These are phyloP conservation scores for Benthochromis sp. DNA, from an alignment of 2,113 vertebrate species.

Conservation along the genomic window DNA sequence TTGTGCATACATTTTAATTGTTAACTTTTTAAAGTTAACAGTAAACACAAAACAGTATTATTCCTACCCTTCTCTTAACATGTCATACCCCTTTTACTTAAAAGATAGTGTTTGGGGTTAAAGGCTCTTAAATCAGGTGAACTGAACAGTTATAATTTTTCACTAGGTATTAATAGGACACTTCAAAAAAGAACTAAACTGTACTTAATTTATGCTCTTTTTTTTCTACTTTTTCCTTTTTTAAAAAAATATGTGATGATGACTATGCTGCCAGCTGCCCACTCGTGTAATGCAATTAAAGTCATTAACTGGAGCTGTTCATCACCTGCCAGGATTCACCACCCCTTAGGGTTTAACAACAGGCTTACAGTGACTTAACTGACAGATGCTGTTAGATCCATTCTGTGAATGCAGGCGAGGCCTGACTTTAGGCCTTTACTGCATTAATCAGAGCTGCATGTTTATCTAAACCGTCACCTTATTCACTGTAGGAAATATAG, in stretches of 20 bases:
- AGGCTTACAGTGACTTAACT: slow-evolving; percentile 14
- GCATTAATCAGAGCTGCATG: slow-evolving; percentile 11
- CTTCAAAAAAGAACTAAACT: neutral
- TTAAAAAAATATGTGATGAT: fast-evolving
- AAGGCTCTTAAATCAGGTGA: neutral
- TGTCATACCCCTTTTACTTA: neutral
- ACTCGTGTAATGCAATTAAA: slow-evolving; percentile 17
- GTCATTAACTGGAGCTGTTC: slow-evolving; percentile 20
- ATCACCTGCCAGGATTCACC: slow-evolving; percentile 24
- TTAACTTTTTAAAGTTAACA: neutral
- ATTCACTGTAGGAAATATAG: slow-evolving; percentile 37
- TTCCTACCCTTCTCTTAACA: neutral
- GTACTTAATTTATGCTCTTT: neutral
- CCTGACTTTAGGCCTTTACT: neutral
- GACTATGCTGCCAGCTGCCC: neutral
- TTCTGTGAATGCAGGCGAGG: neutral
- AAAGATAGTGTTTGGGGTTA: neutral
- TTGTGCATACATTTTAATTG: neutral
- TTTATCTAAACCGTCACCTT: slow-evolving; percentile 21
- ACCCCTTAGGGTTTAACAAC: slow-evolving; percentile 13
- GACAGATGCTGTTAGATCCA: slow-evolving; percentile 27
- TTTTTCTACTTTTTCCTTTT: neutral
- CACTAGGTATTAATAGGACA: neutral
- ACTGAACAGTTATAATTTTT: neutral
- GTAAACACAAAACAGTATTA: neutral